These are phyloP conservation scores for Saimiri boliviensis DNA, from an alignment of 2,113 vertebrate genomes.

Conservation along the genomic window DNA sequence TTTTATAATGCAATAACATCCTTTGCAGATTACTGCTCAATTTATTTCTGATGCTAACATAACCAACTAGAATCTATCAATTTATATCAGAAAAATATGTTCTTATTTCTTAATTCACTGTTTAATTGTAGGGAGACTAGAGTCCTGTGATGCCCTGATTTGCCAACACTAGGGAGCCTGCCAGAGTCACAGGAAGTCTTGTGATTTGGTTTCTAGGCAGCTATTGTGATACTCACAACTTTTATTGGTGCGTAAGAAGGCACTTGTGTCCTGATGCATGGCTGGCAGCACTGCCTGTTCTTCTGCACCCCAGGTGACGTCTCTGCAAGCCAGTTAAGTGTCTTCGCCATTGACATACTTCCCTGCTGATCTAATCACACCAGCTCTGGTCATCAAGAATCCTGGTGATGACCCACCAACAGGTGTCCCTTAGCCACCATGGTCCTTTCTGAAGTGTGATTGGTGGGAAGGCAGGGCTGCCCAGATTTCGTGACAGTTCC, in stretches of 20 bases:
- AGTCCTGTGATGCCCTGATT: constrained; percentile 47
- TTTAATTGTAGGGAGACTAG: constrained; percentile 80
- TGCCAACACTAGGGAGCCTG: constrained; percentile 72
- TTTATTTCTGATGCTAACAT: constrained; percentile 81
- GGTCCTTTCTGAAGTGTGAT: not conserved
- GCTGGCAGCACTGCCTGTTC: not conserved
- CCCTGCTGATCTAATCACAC: not conserved
- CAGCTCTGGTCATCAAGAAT: not conserved
- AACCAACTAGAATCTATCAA: constrained; percentile 75
- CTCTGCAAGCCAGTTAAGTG: not conserved
- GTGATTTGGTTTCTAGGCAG: constrained; percentile 17
- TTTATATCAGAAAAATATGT: constrained; percentile 78
- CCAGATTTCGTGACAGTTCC: not conserved
- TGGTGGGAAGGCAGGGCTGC: not conserved
- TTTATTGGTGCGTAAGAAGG: not conserved
- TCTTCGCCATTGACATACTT: not conserved
- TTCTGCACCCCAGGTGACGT: not conserved
- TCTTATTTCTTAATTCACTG: constrained; percentile 85
- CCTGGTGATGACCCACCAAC: not conserved
- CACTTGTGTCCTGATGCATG: not conserved
- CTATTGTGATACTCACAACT: not conserved
- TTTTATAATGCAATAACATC: constrained; percentile 88
- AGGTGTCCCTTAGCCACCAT: not conserved
- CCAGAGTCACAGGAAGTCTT: constrained; percentile 23
- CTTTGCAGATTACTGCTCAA: constrained; percentile 83